Evolutionary conservation across 2,888 invertebrate species (phyloP).

Genomic region (Mellilla xanthometata): DNA sequence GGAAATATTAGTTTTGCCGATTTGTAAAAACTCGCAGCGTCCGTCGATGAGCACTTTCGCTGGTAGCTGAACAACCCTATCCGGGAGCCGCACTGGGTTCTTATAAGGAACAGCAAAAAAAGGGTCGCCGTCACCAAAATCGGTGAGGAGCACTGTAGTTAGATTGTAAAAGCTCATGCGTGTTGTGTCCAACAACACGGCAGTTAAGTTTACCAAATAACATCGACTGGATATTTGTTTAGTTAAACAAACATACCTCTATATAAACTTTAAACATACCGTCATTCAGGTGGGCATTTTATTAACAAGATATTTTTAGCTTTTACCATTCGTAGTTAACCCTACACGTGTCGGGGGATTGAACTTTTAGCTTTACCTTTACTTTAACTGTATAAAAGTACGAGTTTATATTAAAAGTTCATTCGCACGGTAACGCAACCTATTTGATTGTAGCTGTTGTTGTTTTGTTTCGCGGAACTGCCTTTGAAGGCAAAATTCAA

Average conservation of each 20-base stretch:
- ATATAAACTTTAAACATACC: conserved; percentile 47
- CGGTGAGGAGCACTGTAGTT: conserved; percentile 6
- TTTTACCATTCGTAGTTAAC: conserved; percentile 19
- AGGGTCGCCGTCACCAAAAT: too few relatives aligned
- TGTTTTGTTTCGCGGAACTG: neutral
- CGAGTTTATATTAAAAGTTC: conserved; percentile 2
- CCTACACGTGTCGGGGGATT: conserved; percentile 13
- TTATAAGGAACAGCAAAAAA: too few relatives aligned
- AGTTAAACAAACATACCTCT: conserved; percentile 43
- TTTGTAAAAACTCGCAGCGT: too few relatives aligned
- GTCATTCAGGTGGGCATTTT: conserved; percentile 34
- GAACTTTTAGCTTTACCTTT: conserved; percentile 14
- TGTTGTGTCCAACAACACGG: conserved; percentile 45
- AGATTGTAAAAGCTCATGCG: conserved; percentile 36
- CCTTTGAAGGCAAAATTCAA: neutral
- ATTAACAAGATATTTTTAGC: conserved; percentile 25
- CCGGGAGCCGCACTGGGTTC: too few relatives aligned
- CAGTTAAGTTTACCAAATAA: conserved; percentile 42
- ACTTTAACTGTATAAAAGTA: neutral
- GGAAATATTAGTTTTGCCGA: too few relatives aligned
- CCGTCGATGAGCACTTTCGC: too few relatives aligned
- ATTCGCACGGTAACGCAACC: conserved; percentile 2
- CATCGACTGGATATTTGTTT: conserved; percentile 42
- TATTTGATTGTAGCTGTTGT: neutral
- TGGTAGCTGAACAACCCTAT: too few relatives aligned